A percentile compares a stretch with the other conserved stretches of the same genome.
Evolutionary conservation across 2,888 invertebrate species (phyloP).

Genomic region (Mamestra brassicae): DNA sequence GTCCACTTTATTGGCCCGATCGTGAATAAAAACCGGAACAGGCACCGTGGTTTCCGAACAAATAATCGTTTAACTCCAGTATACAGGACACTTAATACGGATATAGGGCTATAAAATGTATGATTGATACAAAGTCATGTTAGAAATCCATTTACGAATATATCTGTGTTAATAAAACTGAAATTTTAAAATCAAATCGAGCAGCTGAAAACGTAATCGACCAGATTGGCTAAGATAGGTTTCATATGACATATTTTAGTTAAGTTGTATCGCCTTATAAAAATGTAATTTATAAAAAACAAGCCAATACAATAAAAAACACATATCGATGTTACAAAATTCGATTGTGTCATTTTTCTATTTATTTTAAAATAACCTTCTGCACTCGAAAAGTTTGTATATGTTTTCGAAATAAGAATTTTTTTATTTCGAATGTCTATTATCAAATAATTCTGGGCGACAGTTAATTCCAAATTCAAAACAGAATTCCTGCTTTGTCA

Average conservation of each 20-base stretch:
- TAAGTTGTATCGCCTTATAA: slow-evolving; percentile 6
- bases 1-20: slow-evolving; percentile 72
- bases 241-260: background rate
- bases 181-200: slow-evolving; percentile 6
- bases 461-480: too few species aligned
- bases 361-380: too few species aligned
- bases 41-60: slow-evolving; percentile 69
- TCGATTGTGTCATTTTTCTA: too few species aligned
- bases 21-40: slow-evolving; percentile 72
- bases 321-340: too few species aligned
- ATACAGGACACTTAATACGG: slow-evolving; percentile 48
- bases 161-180: slow-evolving; percentile 8
- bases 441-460: too few species aligned
- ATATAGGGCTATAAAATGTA: slow-evolving; percentile 45
- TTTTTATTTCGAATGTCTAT: too few species aligned
- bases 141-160: slow-evolving; percentile 27
- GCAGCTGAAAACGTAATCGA: slow-evolving; percentile 12
- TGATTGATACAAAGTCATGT: slow-evolving; percentile 38
- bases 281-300: too few species aligned
- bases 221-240: too few species aligned
- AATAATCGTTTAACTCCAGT: slow-evolving; percentile 71
- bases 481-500: too few species aligned
- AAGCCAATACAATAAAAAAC: too few species aligned
- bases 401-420: too few species aligned
- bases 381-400: too few species aligned